Base-by-base conservation (phyloP, 2,888 invertebrate genomes). In the Lycocerus yunnanus region DNA sequence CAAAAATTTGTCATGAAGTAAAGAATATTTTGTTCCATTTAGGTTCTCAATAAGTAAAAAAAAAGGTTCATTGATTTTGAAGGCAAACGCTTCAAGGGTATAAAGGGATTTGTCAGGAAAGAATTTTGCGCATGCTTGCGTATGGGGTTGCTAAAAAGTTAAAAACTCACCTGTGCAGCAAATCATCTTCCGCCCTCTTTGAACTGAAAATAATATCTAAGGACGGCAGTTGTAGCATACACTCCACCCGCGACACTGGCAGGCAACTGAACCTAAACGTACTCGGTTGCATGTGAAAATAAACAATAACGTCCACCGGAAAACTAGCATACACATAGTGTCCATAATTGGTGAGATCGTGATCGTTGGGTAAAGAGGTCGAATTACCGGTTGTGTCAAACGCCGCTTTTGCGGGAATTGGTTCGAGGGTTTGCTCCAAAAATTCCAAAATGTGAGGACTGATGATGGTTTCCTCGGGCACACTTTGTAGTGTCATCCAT, bases 281-380 rank as follows among this genome's bases (percentile, higher is more conserved):
- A 71, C 97, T 97, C 0, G 98, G 98, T 86, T 98, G 97, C 93
- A 99, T 98, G 87, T 97, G 96, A 89, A 99, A 96, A 88, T 98
- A 98, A 60, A 99, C 98, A 81, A 99, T 96, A 18, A 99, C 98
- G 88, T 99, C 99, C 0, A 99, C 98, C 0, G 99, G 99, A 87
- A 99, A 98, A 71, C 97, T 97, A 58, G 96, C 94, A 85, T 96
- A 96, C 79, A 94, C 95, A 84, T 95, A 95, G 87, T 93, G 93
- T 0, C 93, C 93, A 82, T 92, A 92, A 79, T 92, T 91, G 58
- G 90, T 88, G n/a, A 88, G 85, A 80, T 90, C 91, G 82, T 89
- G 88, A 83, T 87, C 90, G 0, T 87, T 73, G 13, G 84, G 76
- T 21, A 81, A 65, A 15, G 79, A 61, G 3, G 82, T 80, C 14